Base-by-base conservation (phyloP, 1,140 invertebrate species). In the Habropoda laboriosa region DNA sequence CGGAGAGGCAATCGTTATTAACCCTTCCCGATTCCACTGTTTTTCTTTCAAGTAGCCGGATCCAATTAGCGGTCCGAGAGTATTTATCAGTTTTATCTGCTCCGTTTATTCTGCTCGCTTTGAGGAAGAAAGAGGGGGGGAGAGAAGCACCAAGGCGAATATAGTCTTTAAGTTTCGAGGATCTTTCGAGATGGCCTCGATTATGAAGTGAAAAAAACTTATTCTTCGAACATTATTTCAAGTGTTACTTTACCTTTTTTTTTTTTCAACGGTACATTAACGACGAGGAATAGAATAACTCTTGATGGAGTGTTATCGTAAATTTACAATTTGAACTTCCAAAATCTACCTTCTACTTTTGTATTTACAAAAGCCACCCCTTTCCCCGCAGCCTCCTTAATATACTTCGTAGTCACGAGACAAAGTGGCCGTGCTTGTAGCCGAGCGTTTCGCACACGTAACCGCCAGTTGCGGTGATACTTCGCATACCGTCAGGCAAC, bases 401-500 rank as follows among this genome's bases (percentile, higher is more conserved):
- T 72, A 72, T 58, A 72, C 38, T 32, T 58, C 21, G 13, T n/a
- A n/a, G 6, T 72, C 18, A 5, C 27, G 30, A 21, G 27, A 57
- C 70, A 72, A 72, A 72, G 38, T 60, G 40, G 27, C 21, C 21
- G 21, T 32, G 57, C 24, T 32, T 18, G 27, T 7, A 8, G 53
- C 18, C 1, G 12, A 16, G 27, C 70, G 8, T 51, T 74, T 63
- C 32, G 47, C 58, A 10, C 71, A 32, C 27, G 71, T 12, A 38
- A 51, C 57, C 71, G n/a, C 57, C 45, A 18, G 45, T 40, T 74
- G 57, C 35, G 58, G 35, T 40, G 32, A 74, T 64, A 74, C 24
- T 53, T 51, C 30, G 72, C 45, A 74, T 74, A 74, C 72, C 58
- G 16, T 63, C 32, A 27, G 71, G 16, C 32, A 63, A 74, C 58